Percentiles rank a stretch among this genome's conserved stretches.
These are phyloP conservation scores for Puntigrus tetrazona DNA, from an alignment of 2,113 vertebrate genomes.

Conservation along the genomic window DNA sequence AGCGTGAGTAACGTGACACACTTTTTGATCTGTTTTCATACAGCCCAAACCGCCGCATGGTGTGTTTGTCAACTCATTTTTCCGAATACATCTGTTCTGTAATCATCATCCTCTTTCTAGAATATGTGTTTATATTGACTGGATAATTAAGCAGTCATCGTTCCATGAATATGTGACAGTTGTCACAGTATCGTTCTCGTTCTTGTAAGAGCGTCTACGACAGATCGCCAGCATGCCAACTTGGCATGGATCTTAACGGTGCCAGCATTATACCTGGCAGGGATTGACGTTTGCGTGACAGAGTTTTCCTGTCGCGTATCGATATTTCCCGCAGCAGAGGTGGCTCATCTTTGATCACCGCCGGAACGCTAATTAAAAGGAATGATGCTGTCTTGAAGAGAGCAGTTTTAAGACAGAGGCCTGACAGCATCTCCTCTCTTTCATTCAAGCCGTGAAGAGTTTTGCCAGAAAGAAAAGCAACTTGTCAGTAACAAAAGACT, in stretches of 20 bases:
- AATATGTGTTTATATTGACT: constrained; percentile 44
- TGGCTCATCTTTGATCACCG: constrained; percentile 56
- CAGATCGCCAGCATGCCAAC: constrained; percentile 69
- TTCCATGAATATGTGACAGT: constrained; percentile 68
- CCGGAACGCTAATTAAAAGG: constrained; percentile 53
- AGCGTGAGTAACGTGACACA: constrained; percentile 27
- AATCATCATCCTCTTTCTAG: constrained; percentile 30
- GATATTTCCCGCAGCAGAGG: constrained; percentile 53
- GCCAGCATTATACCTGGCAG: constrained; percentile 59
- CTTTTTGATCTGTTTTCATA: constrained; percentile 17
- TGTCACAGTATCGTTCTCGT: constrained; percentile 52
- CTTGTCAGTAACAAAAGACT: constrained; percentile 50
- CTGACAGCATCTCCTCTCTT: constrained; percentile 48
- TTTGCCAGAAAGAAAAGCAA: constrained; percentile 51
- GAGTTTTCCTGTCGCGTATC: constrained; percentile 34
- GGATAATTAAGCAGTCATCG: constrained; percentile 52
- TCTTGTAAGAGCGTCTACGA: constrained; percentile 55
- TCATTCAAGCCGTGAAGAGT: constrained; percentile 38
- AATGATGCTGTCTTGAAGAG: constrained; percentile 60
- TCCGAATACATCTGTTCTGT: not conserved
- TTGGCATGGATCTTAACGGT: constrained; percentile 66
- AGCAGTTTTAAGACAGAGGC: constrained; percentile 48
- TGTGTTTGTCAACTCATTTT: constrained; percentile 45
- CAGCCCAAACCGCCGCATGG: not conserved
- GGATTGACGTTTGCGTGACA: constrained; percentile 48